These are phyloP conservation scores for Smithornis capensis DNA, from an alignment of 2,113 vertebrate genomes.

Conservation along the genomic window DNA sequence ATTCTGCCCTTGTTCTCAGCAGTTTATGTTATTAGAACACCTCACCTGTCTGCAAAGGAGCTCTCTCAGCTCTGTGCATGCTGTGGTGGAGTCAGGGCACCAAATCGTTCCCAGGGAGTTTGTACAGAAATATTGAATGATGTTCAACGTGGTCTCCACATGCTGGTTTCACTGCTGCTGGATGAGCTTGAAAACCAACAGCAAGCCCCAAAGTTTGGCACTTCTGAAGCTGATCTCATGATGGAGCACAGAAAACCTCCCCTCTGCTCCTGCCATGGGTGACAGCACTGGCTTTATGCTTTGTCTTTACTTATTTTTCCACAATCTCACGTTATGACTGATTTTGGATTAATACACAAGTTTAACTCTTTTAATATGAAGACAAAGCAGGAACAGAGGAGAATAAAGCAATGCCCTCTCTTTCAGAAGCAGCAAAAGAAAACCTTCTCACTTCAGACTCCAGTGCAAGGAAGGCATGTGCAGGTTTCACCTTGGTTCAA, in stretches of 20 bases:
- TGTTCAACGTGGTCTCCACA: accelerated
- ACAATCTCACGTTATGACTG: background rate
- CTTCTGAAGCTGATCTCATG: background rate
- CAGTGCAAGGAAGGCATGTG: background rate
- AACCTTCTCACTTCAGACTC: background rate
- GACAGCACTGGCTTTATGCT: background rate
- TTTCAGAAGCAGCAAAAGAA: background rate
- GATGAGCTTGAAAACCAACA: background rate
- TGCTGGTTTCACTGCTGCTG: background rate
- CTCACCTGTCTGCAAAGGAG: background rate
- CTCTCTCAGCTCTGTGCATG: accelerated
- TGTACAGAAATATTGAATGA: background rate
- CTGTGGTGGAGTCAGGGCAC: background rate
- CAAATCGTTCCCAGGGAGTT: background rate
- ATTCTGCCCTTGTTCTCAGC: background rate
- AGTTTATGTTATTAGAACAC: background rate
- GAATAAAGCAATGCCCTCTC: background rate
- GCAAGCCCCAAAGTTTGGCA: background rate
- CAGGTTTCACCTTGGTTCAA: conserved; percentile 26
- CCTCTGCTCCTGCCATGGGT: accelerated
- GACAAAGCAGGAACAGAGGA: background rate
- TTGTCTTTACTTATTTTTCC: background rate
- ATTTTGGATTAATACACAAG: background rate
- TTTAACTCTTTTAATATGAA: background rate
- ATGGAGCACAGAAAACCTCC: background rate